phyloP scores from a whole-genome alignment of 2,888 invertebrate genomes.

The Pheosia tremula region DNA sequence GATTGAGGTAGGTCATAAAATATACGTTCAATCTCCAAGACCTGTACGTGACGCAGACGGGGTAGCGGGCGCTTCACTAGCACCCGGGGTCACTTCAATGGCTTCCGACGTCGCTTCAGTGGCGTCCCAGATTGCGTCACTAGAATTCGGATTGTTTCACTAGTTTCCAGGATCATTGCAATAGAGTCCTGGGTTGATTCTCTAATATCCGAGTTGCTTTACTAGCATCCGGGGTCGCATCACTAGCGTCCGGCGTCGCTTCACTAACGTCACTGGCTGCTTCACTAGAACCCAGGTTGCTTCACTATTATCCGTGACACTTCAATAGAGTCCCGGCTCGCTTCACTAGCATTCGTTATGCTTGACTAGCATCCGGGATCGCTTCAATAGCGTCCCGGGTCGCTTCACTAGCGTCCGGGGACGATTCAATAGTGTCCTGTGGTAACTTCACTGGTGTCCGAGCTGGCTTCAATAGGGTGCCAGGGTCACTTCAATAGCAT shows the following conservation, averaged over 20 bases:
- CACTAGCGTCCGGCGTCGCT: background rate
- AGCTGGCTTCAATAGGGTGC: too few relatives aligned
- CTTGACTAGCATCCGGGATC: too few relatives aligned
- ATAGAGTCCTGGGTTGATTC: too few relatives aligned
- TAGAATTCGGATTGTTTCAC: background rate
- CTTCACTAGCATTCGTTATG: too few relatives aligned
- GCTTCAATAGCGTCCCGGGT: too few relatives aligned
- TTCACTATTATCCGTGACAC: background rate
- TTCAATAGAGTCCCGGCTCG: too few relatives aligned
- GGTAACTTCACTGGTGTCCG: too few relatives aligned
- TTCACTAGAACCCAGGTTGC: background rate
- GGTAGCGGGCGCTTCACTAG: background rate
- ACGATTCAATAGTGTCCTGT: too few relatives aligned
- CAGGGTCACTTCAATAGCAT: too few relatives aligned
- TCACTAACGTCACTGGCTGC: background rate
- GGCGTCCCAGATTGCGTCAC: background rate
- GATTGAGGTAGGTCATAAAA: background rate
- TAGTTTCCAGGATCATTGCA: too few relatives aligned
- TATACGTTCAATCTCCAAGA: background rate
- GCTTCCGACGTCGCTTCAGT: background rate
- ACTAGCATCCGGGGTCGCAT: background rate
- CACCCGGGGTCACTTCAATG: background rate
- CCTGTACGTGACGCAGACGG: background rate
- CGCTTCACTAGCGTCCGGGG: too few relatives aligned
- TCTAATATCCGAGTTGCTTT: too few relatives aligned